A percentile compares a stretch with the other conserved stretches of the same genome.
Conservation (phyloP, 2,888 invertebrate genomes). For the Drosophila niveifrons region DNA sequence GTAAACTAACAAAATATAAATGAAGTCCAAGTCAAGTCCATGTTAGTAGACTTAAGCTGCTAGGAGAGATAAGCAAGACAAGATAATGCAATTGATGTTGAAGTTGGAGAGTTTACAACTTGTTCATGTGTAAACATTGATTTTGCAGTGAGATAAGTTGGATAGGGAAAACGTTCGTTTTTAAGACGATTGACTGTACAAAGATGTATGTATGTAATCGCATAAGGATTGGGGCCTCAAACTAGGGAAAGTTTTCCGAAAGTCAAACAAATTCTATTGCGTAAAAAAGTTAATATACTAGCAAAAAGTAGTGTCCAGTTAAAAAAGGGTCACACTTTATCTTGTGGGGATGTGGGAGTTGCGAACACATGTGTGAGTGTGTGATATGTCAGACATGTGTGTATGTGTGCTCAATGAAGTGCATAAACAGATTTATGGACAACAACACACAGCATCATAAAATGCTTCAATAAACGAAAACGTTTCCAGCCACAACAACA, state of each 20-base stretch:
- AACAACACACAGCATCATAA: constrained; percentile 71
- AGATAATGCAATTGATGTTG: neutral
- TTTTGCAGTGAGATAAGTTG: neutral
- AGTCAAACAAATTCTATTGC: neutral
- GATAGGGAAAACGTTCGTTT: neutral
- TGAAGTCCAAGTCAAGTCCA: no score
- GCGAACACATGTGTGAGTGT: constrained; percentile 4
- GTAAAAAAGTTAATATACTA: neutral
- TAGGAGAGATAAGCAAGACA: no score
- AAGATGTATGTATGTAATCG: neutral
- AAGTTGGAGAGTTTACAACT: neutral
- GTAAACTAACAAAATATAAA: no score
- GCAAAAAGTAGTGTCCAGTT: neutral
- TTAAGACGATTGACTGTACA: neutral
- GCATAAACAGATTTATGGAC: constrained; percentile 77
- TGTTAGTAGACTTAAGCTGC: neutral
- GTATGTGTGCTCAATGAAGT: constrained; percentile 67
- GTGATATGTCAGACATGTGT: constrained; percentile 1
- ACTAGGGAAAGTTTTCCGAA: neutral
- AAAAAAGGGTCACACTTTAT: constrained; percentile 32
- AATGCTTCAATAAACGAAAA: constrained; percentile 77
- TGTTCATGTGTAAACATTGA: constrained; percentile 1
- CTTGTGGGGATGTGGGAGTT: constrained; percentile 12
- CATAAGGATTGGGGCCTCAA: neutral
- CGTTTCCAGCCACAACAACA: constrained; percentile 60